Base-by-base conservation (phyloP, 2,797 vertebrate genomes). In the Chrosomus eos region DNA sequence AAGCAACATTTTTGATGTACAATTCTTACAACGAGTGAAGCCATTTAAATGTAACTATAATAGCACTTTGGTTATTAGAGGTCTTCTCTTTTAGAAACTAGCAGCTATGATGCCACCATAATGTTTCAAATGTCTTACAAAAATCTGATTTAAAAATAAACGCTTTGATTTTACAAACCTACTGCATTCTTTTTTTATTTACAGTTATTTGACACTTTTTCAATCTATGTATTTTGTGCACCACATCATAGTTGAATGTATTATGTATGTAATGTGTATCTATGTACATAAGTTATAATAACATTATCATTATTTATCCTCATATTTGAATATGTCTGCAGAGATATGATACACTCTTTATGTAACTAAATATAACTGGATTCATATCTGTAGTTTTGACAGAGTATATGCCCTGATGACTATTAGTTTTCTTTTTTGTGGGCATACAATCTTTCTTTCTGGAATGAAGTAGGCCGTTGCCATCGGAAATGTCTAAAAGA, bases 31-130 rank as follows among this genome's bases (percentile, higher is more conserved):
- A 93, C 92, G 93, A 94, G 92, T 94, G 93, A 94, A 95, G 94
- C 93, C 94, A 96, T 96, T 95, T 92, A 93, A 94, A 93, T 94
- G 91, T 94, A 94, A 93, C 89, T 95, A 94, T 94, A 94, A 92
- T 94, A 95, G 94, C 94, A 95, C 94, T 95, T 96, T 95, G 94
- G 92, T 94, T 95, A 94, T 94, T 93, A 91, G 91, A 95, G 92
- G 92, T 94, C 92, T 89, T 88, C 89, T 95, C 94, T 95, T 94
- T 95, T 94, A 94, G 89, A 92, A 93, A 92, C 93, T 94, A 94
- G 94, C 93, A 94, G 92, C 91, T 91, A 93, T 92, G 92, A 95
- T 91, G 93, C 92, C 94, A 93, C 92, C 93, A 93, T 93, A 94
- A 93, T 95, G 94, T 95, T 95, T 95, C 92, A 92, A 90, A 93